These are phyloP conservation scores for Brachymystax lenok DNA, from an alignment of 2,797 vertebrate species.

Conservation along the genomic window DNA sequence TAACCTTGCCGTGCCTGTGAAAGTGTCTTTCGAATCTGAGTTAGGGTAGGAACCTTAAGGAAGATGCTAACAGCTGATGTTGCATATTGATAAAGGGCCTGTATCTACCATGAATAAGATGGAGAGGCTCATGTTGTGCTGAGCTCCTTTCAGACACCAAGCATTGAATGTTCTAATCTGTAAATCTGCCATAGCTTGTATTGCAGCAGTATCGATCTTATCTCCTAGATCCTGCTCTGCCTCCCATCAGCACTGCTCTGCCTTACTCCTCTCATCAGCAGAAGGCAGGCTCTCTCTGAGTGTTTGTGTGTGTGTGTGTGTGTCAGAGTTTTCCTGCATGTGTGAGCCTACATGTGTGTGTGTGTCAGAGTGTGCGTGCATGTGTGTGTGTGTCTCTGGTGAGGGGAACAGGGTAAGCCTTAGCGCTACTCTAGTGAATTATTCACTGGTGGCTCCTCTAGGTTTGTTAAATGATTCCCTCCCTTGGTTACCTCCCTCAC, in stretches of 20 bases:
- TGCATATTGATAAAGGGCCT: slow-evolving; percentile 65
- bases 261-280: slow-evolving; percentile 29
- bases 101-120: slow-evolving; percentile 37
- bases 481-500: slow-evolving; percentile 40
- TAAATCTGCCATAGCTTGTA: slow-evolving; percentile 68
- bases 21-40: slow-evolving; percentile 52
- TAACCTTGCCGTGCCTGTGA: slow-evolving; percentile 59
- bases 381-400: background rate
- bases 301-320: slow-evolving; percentile 6
- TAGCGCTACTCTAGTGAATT: slow-evolving; percentile 54
- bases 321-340: background rate
- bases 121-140: slow-evolving; percentile 29
- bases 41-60: slow-evolving; percentile 20
- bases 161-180: slow-evolving; percentile 61
- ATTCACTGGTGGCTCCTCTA: slow-evolving; percentile 59
- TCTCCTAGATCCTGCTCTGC: slow-evolving; percentile 48
- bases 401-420: slow-evolving; percentile 3
- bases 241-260: slow-evolving; percentile 52
- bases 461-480: slow-evolving; percentile 58
- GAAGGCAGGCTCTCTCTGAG: slow-evolving; percentile 18
- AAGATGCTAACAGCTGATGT: slow-evolving; percentile 48
- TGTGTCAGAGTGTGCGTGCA: background rate
- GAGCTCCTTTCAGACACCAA: slow-evolving; percentile 14
- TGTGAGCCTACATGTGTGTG: slow-evolving; percentile 10
- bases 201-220: slow-evolving; percentile 66